A percentile compares a stretch with the other conserved stretches of the same genome.
Evolutionary conservation across 2,797 vertebrate species (phyloP).

Genomic region (Nannoperca australis): DNA sequence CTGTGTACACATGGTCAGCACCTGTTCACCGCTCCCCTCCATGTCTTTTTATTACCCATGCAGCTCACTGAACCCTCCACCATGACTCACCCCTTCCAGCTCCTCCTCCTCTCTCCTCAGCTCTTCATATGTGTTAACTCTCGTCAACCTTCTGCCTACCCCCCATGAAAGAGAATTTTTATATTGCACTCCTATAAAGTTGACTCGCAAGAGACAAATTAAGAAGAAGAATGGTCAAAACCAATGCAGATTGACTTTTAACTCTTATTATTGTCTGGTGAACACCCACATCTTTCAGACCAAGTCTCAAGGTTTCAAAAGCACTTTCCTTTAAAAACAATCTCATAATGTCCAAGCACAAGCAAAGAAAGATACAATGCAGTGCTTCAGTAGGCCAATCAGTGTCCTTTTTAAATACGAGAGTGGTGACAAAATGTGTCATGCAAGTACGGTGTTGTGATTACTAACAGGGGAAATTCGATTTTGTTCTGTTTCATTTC

Average conservation of each 20-base stretch:
- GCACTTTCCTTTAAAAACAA: too few relatives aligned
- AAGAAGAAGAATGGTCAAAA: not conserved
- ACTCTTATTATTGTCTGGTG: too few relatives aligned
- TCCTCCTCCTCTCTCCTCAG: not conserved
- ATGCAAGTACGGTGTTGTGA: too few relatives aligned
- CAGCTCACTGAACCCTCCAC: slow-evolving; percentile 55
- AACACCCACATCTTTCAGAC: too few relatives aligned
- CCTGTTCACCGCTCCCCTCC: slow-evolving; percentile 58
- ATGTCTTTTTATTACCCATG: slow-evolving; percentile 51
- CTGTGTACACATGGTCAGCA: slow-evolving; percentile 73
- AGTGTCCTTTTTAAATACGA: too few relatives aligned
- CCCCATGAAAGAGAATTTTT: not conserved
- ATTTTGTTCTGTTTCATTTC: too few relatives aligned
- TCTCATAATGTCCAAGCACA: too few relatives aligned
- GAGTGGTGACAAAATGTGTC: too few relatives aligned
- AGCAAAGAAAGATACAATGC: too few relatives aligned
- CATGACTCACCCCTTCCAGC: slow-evolving; percentile 12
- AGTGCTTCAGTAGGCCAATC: too few relatives aligned
- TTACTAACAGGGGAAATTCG: too few relatives aligned
- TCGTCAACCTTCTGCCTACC: not conserved
- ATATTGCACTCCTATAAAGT: not conserved
- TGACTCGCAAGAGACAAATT: not conserved
- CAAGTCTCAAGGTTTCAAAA: not conserved
- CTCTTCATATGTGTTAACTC: slow-evolving; percentile 4
- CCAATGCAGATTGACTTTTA: not conserved